These are phyloP conservation scores for Sphenodon punctatus DNA, from an alignment of 2,797 vertebrate species.

Conservation along the genomic window DNA sequence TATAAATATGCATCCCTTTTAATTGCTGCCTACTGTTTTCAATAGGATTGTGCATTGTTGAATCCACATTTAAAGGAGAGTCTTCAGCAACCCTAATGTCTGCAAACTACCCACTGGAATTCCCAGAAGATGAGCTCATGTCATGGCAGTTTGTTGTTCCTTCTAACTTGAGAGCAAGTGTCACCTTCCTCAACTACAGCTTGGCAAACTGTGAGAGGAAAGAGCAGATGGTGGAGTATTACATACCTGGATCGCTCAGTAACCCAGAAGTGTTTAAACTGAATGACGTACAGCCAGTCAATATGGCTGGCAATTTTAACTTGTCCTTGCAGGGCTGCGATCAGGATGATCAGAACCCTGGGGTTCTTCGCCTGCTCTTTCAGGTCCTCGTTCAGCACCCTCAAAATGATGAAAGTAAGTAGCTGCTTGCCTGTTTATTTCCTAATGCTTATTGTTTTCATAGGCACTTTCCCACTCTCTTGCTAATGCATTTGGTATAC, in stretches of 20 bases:
- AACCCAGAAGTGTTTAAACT: constrained; percentile 73
- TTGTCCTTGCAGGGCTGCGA: constrained; percentile 80
- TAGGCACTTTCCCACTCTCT: neutral
- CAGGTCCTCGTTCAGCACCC: constrained; percentile 67
- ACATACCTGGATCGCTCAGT: constrained; percentile 61
- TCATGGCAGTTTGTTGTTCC: constrained; percentile 88
- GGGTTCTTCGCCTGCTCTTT: constrained; percentile 71
- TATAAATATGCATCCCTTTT: neutral
- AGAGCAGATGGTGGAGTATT: constrained; percentile 81
- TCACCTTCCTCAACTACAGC: constrained; percentile 77
- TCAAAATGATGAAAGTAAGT: constrained; percentile 75
- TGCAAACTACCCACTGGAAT: constrained; percentile 81
- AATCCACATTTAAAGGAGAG: constrained; percentile 80
- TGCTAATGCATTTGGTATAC: too few species aligned
- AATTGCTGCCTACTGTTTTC: neutral
- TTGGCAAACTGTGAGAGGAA: constrained; percentile 83
- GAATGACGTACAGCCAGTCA: constrained; percentile 66
- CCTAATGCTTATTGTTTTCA: neutral
- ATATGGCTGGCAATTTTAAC: constrained; percentile 76
- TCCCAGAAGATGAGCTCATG: constrained; percentile 83
- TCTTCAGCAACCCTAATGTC: constrained; percentile 80
- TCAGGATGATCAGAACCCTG: constrained; percentile 66
- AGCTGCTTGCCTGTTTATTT: neutral
- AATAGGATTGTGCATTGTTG: constrained; percentile 81
- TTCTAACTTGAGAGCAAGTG: constrained; percentile 81